Base-by-base conservation (phyloP, 2,888 invertebrate species). In the Amblyteles armatorius region DNA sequence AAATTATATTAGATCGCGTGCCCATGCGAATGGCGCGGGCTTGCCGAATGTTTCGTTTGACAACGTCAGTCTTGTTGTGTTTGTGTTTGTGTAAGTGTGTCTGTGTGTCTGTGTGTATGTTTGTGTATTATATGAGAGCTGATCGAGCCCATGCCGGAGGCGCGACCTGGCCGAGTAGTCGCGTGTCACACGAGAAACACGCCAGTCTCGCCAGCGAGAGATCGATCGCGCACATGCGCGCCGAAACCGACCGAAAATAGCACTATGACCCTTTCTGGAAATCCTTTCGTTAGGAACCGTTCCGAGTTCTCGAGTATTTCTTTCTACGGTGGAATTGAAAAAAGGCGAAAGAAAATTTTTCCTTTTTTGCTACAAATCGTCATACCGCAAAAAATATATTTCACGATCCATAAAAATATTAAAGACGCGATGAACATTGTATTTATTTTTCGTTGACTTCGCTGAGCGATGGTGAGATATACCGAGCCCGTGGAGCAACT, bases 1-100 rank as follows among this genome's bases (percentile, higher is more conserved):
- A 84, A 84, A 80, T 80, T 72, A 84, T 77, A 82, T 82, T 76
- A 76, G 67, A 82, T 85, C 82, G 85, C 85, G 79, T 50, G 76
- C 72, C 77, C 85, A 82, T 79, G 82, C n/a, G 16, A 33, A 48
- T 60, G 22, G 73, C 19, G 57, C 85, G 85, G 79, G 72, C 16
- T 77, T 65, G 85, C 85, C 85, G 85, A 85, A 85, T 85, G 85
- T 85, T 85, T 85, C 85, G 85, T 82, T 85, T 82, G 85, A 85
- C 85, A 82, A 85, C 85, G 85, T 85, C 85, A 85, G 85, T 85
- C 85, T 85, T 85, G 79, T 77, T 57, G 72, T 57, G 76, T 79
- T 22, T 73, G 55, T 78, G 81, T 81, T 19, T 67, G 57, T 76
- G 65, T 79, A 36, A 40, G 68, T 50, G 60, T 52, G 11, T 29